These are phyloP conservation scores for human DNA, from an alignment of 2,113 vertebrate genomes.

Conservation along the genomic window DNA sequence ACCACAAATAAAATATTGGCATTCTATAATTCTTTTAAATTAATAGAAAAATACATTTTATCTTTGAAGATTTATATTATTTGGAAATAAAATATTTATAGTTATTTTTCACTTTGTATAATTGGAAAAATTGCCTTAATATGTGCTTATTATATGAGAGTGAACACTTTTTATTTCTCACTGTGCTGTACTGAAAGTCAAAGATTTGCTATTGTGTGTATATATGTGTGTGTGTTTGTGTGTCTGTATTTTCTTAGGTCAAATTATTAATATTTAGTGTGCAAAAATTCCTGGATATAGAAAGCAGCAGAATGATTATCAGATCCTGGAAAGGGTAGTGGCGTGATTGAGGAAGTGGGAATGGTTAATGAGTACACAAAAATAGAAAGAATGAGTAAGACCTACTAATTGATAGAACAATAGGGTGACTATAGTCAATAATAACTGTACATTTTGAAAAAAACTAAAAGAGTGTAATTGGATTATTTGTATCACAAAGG, in stretches of 20 bases:
- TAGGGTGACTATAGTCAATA: too few species aligned
- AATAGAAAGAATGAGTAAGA: too few species aligned
- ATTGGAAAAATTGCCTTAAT: not conserved
- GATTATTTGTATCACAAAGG: too few species aligned
- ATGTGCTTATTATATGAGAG: not conserved
- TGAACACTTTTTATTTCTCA: not conserved
- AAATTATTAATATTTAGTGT: not conserved
- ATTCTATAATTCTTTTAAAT: not conserved
- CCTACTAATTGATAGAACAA: too few species aligned
- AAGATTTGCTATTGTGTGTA: not conserved
- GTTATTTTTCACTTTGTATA: not conserved
- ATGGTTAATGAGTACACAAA: too few species aligned
- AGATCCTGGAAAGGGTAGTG: too few species aligned
- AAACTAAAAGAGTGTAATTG: too few species aligned
- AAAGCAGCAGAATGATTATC: too few species aligned
- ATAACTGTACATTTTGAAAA: too few species aligned
- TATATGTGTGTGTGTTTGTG: not conserved
- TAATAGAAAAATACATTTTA: not conserved
- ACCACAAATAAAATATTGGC: constrained; percentile 1
- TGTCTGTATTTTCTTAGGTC: not conserved
- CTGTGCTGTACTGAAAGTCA: not conserved
- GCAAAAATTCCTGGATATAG: not conserved
- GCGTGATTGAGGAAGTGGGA: too few species aligned
- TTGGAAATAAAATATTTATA: not conserved
- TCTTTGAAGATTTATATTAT: not conserved